Percentiles rank a stretch among this genome's conserved stretches.
These are phyloP conservation scores for Drosophila varians DNA, from an alignment of 1,140 invertebrate species.

Conservation along the genomic window DNA sequence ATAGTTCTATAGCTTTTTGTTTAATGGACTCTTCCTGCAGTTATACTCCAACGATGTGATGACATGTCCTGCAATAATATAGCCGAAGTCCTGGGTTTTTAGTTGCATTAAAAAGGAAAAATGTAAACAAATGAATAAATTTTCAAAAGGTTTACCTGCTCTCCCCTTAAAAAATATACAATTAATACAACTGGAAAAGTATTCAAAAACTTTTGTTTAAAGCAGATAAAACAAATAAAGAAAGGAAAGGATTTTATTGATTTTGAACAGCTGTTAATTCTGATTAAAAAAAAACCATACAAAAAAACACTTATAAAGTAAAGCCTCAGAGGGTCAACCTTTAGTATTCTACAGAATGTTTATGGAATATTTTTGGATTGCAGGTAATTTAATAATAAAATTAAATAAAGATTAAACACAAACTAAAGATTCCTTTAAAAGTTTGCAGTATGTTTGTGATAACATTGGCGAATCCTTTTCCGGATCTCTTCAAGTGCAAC, in stretches of 20 bases:
- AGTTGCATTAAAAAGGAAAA: too few species aligned
- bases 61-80: slow-evolving; percentile 35
- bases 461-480: background rate
- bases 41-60: slow-evolving; percentile 22
- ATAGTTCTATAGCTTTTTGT: background rate
- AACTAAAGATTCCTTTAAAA: background rate
- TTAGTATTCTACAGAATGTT: background rate
- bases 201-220: background rate
- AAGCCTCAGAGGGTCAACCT: background rate
- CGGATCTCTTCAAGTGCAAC: slow-evolving; percentile 31
- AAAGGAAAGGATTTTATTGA: background rate
- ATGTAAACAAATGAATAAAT: background rate
- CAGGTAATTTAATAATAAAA: slow-evolving; percentile 7
- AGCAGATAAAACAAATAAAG: background rate
- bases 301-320: background rate
- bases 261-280: background rate
- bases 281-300: background rate
- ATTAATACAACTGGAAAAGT: background rate
- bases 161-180: too few species aligned
- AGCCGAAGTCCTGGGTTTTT: slow-evolving; percentile 13
- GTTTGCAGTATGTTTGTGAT: slow-evolving; percentile 6
- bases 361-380: slow-evolving; percentile 1
- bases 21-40: background rate
- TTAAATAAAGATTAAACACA: background rate
- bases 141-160: too few species aligned